Base-by-base conservation (phyloP, 2,888 invertebrate species). In the Oligia strigilis region DNA sequence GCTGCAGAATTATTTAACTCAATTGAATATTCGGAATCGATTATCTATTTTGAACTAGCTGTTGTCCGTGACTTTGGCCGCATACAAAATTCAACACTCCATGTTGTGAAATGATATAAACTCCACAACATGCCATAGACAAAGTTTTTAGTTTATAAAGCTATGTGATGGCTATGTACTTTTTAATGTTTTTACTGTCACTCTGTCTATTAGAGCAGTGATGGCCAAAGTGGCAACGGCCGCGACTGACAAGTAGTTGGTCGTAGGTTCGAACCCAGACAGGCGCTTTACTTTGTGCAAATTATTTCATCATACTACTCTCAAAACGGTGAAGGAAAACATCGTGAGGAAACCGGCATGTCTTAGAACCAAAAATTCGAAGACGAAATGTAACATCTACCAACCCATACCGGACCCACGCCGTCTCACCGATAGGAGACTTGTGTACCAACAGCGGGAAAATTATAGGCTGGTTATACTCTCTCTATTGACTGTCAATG, bases 11-110 rank as follows among this genome's bases (percentile, higher is more conserved):
- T 77, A 72, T 81, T 83, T 40, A 52, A 72, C 29, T 29, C 6
- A 70, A 65, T 80, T 52, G 67, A 79, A 55, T 78, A 80, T 85
- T 73, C 29, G 13, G 36, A 58, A 60, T 83, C 17, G 11, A n/a
- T 19, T 14, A 49, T 67, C 14, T 49, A 49, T 67, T 58, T 43
- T 43, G 11, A 6, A 71, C 23, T 29, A 62, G n/a, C 40, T 13
- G 4, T 62, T 29, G 19, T 9, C 14, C 13, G 14, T 9, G n/a
- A 52, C n/a, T 83, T 66, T 60, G 14, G 29, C 9, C 5, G 8
- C 40, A 64, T 83, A 64, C 14, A 58, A 70, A 64, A 4, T 14
- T 23, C 4, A 29, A 23, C 13, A n/a, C 23, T 4, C 29, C 36
- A 4, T 60, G 11, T n/a, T 60, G 58, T 58, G 1, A 60, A 60